These are phyloP conservation scores for Neodiprion pinetum DNA, from an alignment of 1,140 invertebrate genomes.

Conservation along the genomic window DNA sequence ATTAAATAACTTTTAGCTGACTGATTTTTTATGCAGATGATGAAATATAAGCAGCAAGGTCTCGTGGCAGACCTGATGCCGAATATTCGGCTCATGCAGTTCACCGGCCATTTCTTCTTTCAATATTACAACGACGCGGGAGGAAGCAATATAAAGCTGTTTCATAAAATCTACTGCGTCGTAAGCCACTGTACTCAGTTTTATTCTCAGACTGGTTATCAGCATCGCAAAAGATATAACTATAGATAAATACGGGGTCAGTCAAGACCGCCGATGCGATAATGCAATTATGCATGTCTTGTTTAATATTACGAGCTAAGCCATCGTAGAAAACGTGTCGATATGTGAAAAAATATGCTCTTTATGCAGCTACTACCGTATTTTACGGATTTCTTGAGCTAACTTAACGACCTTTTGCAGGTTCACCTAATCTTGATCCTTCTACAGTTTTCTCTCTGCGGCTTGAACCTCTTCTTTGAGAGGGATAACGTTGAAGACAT, in stretches of 20 bases:
- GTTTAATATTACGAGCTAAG: no score
- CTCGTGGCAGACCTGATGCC: conserved; percentile 84
- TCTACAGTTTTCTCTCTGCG: conserved; percentile 69
- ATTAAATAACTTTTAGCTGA: neutral
- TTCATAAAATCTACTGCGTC: conserved; percentile 51
- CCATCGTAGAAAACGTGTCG: neutral
- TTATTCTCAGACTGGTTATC: conserved; percentile 21
- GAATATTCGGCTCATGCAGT: conserved; percentile 80
- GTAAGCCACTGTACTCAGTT: conserved; percentile 44
- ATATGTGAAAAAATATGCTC: conserved; percentile 2
- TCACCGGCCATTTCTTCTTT: conserved; percentile 77
- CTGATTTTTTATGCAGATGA: conserved; percentile 56
- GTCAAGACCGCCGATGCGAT: no score
- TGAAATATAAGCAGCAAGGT: conserved; percentile 68
- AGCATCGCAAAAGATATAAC: neutral
- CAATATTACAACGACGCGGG: conserved; percentile 71
- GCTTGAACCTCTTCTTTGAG: conserved; percentile 73
- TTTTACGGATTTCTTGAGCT: neutral
- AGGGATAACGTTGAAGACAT: conserved; percentile 81
- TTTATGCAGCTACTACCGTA: conserved; percentile 10
- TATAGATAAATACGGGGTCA: neutral
- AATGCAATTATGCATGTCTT: no score
- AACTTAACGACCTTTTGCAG: conserved; percentile 32
- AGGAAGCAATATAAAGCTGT: conserved; percentile 43
- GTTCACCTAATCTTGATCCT: conserved; percentile 70